Percentiles rank a stretch among this genome's conserved stretches.
These are phyloP conservation scores for Triplophysa rosa DNA, from an alignment of 2,113 vertebrate genomes.

Conservation along the genomic window DNA sequence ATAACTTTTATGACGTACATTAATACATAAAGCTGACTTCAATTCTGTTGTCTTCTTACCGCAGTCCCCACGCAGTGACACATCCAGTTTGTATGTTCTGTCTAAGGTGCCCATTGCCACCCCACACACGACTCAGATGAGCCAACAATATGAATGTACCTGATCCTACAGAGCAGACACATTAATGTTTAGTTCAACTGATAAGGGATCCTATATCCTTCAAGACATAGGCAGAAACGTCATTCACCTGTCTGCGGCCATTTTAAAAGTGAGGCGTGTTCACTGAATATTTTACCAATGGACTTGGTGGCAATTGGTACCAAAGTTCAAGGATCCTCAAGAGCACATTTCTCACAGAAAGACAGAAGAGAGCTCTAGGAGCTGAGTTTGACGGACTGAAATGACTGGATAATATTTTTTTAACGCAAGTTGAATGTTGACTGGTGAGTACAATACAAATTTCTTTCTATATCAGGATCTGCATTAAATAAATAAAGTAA, in stretches of 20 bases:
- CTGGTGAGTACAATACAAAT: conserved; percentile 42
- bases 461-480: neutral
- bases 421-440: conserved; percentile 32
- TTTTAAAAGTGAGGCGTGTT: conserved; percentile 66
- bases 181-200: conserved; percentile 17
- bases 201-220: conserved; percentile 1
- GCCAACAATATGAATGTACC: conserved; percentile 77
- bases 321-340: conserved; percentile 75
- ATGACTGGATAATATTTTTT: conserved; percentile 48
- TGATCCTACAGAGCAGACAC: conserved; percentile 67
- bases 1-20: conserved; percentile 48
- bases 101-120: conserved; percentile 66
- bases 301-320: conserved; percentile 66
- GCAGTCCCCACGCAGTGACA: conserved; percentile 77
- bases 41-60: conserved; percentile 58
- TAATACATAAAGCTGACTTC: neutral
- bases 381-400: conserved; percentile 31
- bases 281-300: conserved; percentile 74
- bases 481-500: conserved; percentile 19
- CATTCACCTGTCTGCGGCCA: conserved; percentile 26
- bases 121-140: conserved; percentile 77
- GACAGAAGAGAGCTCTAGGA: conserved; percentile 41
- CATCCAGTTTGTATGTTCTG: conserved; percentile 77
- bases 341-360: conserved; percentile 49
- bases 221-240: conserved; percentile 32